These are phyloP conservation scores for Lutjanus erythropterus DNA, from an alignment of 2,113 vertebrate species.

Conservation along the genomic window DNA sequence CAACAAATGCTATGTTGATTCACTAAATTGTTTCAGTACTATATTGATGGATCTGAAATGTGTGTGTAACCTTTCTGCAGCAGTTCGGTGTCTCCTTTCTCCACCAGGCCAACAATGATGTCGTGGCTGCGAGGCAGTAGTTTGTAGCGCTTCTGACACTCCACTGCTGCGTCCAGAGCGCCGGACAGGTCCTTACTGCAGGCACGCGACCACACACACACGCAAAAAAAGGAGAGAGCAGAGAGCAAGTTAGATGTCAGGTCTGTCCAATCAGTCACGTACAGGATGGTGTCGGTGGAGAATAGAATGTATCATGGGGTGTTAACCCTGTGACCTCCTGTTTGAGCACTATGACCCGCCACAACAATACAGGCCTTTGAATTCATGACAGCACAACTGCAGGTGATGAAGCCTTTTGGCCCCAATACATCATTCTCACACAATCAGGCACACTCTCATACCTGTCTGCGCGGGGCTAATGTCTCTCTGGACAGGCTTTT, in stretches of 20 bases:
- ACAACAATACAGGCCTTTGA: slow-evolving; percentile 77
- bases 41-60: neutral
- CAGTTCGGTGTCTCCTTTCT: slow-evolving; percentile 90
- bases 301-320: slow-evolving; percentile 59
- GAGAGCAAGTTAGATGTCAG: slow-evolving; percentile 46
- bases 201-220: slow-evolving; percentile 28
- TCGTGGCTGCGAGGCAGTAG: slow-evolving; percentile 88
- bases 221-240: neutral
- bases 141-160: slow-evolving; percentile 87
- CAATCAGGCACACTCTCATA: slow-evolving; percentile 62
- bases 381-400: slow-evolving; percentile 74
- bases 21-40: neutral
- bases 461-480: slow-evolving; percentile 68
- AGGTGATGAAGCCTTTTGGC: slow-evolving; percentile 77
- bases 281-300: slow-evolving; percentile 54
- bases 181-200: slow-evolving; percentile 86
- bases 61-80: slow-evolving; percentile 90
- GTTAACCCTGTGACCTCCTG: slow-evolving; percentile 70
- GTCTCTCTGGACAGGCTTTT: slow-evolving; percentile 74
- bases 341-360: slow-evolving; percentile 64
- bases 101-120: slow-evolving; percentile 88
- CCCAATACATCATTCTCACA: slow-evolving; percentile 69
- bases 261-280: slow-evolving; percentile 62
- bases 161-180: slow-evolving; percentile 86
- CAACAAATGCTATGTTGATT: too few relatives aligned